Evolutionary conservation across 2,113 vertebrate genomes (phyloP).

Genomic region (Tiliqua scincoides): DNA sequence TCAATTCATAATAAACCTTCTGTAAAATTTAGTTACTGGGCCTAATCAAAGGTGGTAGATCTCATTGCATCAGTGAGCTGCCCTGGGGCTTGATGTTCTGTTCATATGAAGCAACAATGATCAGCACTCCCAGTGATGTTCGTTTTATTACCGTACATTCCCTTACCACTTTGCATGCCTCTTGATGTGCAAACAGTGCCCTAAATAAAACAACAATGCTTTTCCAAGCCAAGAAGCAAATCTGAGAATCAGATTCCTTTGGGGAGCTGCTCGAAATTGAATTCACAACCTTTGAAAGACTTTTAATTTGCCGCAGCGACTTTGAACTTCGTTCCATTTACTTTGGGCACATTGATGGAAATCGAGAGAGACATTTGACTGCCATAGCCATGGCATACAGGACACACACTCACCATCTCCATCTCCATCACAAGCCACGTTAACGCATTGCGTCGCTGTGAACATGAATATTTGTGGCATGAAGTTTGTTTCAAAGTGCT

Average conservation of each 20-base stretch:
- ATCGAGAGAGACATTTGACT: neutral
- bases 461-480: neutral
- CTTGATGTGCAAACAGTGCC: neutral
- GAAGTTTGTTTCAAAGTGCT: neutral
- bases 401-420: neutral
- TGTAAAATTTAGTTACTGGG: neutral
- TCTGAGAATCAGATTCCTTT: neutral
- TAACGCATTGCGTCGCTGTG: no score
- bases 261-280: neutral
- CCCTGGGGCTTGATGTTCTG: neutral
- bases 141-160: neutral
- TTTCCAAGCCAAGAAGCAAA: neutral
- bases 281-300: neutral
- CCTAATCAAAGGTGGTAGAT: neutral
- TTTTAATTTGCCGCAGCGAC: conserved; percentile 4
- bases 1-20: neutral
- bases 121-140: neutral
- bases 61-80: neutral
- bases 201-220: neutral
- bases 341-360: neutral
- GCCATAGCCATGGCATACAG: neutral
- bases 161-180: neutral
- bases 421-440: neutral
- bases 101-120: neutral
- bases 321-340: conserved; percentile 2